phyloP scores from a whole-genome alignment of 2,113 vertebrate species.

The Pangasianodon hypophthalmus region DNA sequence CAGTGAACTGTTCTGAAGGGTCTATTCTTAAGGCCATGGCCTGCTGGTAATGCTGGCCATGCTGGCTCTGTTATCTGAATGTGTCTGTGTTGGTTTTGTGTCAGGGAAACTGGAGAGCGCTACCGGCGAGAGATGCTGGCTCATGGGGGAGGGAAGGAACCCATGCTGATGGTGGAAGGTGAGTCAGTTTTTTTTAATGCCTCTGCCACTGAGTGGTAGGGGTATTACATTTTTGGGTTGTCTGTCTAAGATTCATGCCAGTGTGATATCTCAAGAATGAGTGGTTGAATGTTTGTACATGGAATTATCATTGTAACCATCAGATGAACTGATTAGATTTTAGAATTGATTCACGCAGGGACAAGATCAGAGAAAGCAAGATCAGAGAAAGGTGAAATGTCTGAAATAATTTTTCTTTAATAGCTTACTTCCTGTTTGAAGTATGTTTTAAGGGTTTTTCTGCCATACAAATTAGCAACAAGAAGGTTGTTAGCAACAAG shows the following conservation, averaged over 20 bases:
- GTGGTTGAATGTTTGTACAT: background rate
- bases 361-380: background rate
- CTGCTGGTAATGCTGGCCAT: conserved; percentile 30
- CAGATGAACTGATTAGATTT: background rate
- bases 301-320: background rate
- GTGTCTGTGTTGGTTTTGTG: conserved; percentile 32
- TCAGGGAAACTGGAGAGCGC: conserved; percentile 90
- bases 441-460: background rate
- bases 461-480: background rate
- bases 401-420: background rate
- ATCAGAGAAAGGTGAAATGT: background rate
- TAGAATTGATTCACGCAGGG: background rate
- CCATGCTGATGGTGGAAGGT: conserved; percentile 95
- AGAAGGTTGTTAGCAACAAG: background rate
- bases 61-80: conserved; percentile 39
- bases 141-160: conserved; percentile 90
- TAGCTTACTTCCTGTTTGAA: background rate
- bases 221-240: background rate
- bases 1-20: conserved; percentile 3
- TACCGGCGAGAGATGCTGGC: conserved; percentile 94
- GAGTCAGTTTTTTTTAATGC: conserved; percentile 49
- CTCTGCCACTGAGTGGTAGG: background rate
- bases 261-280: background rate
- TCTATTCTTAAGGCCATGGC: conserved; percentile 7
- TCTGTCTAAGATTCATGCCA: background rate